Percentiles rank a stretch among this genome's conserved stretches.
phyloP scores from a whole-genome alignment of 2,113 vertebrate genomes.

The Brachyistius frenatus region DNA sequence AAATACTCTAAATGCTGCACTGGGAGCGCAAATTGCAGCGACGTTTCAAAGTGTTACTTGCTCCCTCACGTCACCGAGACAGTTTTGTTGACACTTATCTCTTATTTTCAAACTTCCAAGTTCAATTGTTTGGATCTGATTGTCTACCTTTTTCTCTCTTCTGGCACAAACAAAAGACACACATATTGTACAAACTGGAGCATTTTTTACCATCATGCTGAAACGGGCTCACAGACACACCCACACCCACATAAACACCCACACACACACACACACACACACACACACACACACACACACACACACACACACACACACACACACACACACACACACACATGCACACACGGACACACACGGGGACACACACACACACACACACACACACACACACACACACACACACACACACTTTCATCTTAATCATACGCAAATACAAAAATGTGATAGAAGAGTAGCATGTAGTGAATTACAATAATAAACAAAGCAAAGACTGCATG shows the following conservation, averaged over 20 bases:
- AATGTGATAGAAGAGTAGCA: conserved; percentile 27
- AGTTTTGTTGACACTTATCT: conserved; percentile 25
- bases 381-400: neutral
- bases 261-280: neutral
- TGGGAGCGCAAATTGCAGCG: conserved; percentile 18
- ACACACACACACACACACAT: neutral
- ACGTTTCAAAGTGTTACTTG: conserved; percentile 42
- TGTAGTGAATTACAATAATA: conserved; percentile 37
- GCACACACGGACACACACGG: neutral
- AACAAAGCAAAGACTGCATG: conserved; percentile 18
- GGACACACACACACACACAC: neutral
- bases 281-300: neutral
- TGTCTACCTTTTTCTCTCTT: neutral
- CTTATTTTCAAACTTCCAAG: conserved; percentile 29
- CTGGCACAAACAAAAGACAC: conserved; percentile 7
- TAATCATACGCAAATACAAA: conserved; percentile 35
- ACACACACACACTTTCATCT: neutral
- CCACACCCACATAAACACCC: neutral
- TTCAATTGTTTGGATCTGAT: neutral
- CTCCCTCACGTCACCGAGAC: conserved; percentile 16
- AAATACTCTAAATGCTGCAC: conserved; percentile 14
- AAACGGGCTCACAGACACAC: neutral
- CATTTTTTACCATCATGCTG: neutral
- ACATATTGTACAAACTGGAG: neutral
- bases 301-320: neutral